Percentiles rank a stretch among this genome's conserved stretches.
Conservation (phyloP, 2,113 vertebrate genomes). For the Jacana jacana region DNA sequence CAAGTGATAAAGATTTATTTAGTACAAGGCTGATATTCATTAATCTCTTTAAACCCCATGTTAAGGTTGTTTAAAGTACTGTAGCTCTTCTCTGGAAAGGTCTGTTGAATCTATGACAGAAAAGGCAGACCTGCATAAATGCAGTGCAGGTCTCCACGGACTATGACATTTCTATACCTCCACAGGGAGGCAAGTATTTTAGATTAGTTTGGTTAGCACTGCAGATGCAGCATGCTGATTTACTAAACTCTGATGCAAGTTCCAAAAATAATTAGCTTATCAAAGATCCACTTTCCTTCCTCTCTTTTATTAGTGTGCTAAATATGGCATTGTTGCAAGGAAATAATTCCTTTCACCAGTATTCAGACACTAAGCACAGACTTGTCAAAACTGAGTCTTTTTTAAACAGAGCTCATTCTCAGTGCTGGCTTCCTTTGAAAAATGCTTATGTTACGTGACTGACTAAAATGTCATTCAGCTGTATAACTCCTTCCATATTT, state of each 20-base stretch:
- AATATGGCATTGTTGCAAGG: conserved; percentile 50
- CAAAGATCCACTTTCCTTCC: conserved; percentile 65
- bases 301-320: conserved; percentile 51
- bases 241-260: conserved; percentile 69
- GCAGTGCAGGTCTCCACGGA: conserved; percentile 65
- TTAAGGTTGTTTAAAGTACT: conserved; percentile 71
- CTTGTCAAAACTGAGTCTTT: not conserved
- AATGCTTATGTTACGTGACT: not conserved
- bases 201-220: conserved; percentile 77
- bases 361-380: conserved; percentile 20
- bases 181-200: conserved; percentile 70
- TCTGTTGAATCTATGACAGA: conserved; percentile 69
- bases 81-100: conserved; percentile 65
- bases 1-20: conserved; percentile 62
- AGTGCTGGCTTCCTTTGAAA: not conserved
- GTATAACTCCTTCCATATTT: not conserved
- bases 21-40: conserved; percentile 66
- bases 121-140: conserved; percentile 72
- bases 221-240: conserved; percentile 74
- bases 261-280: conserved; percentile 75
- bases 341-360: conserved; percentile 4
- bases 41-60: conserved; percentile 63
- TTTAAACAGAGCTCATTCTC: not conserved
- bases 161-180: conserved; percentile 74
- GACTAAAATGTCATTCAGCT: not conserved